Evolutionary conservation across 1,140 invertebrate species (phyloP).

Genomic region (Sarcophaga peregrina): DNA sequence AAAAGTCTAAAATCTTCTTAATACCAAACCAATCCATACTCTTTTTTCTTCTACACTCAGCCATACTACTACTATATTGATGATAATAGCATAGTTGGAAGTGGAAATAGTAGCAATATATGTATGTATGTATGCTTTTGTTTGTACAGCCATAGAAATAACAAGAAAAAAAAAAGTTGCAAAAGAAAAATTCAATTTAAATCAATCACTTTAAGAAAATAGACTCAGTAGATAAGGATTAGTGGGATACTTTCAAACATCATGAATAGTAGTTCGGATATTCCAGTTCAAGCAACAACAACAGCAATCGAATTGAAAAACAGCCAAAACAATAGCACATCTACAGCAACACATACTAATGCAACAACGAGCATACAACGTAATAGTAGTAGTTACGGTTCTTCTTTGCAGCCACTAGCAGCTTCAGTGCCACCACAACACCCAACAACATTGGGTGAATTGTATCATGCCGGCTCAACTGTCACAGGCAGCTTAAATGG

Average conservation of each 20-base stretch:
- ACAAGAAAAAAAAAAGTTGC: too few relatives aligned
- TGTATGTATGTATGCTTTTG: too few relatives aligned
- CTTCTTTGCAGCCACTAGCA: background rate
- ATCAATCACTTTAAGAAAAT: slow-evolving; percentile 35
- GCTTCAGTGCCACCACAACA: background rate
- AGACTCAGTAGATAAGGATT: slow-evolving; percentile 33
- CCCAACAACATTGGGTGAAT: background rate
- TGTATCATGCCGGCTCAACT: slow-evolving; percentile 15
- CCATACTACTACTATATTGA: background rate
- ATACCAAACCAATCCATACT: background rate
- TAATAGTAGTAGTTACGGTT: background rate
- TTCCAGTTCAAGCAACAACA: slow-evolving; percentile 47
- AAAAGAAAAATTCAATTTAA: background rate
- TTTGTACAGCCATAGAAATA: too few relatives aligned
- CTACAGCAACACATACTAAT: background rate
- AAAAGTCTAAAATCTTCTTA: slow-evolving; percentile 13
- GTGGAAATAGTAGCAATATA: background rate
- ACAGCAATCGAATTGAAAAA: slow-evolving; percentile 51
- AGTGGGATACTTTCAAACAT: background rate
- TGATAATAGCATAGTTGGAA: background rate
- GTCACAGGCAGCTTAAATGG: background rate
- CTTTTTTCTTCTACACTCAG: background rate
- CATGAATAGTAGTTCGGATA: slow-evolving; percentile 21
- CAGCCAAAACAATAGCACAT: slow-evolving; percentile 30
- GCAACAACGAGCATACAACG: background rate